Base-by-base conservation (phyloP, 1,140 invertebrate genomes). In the Eueides isabella region DNA sequence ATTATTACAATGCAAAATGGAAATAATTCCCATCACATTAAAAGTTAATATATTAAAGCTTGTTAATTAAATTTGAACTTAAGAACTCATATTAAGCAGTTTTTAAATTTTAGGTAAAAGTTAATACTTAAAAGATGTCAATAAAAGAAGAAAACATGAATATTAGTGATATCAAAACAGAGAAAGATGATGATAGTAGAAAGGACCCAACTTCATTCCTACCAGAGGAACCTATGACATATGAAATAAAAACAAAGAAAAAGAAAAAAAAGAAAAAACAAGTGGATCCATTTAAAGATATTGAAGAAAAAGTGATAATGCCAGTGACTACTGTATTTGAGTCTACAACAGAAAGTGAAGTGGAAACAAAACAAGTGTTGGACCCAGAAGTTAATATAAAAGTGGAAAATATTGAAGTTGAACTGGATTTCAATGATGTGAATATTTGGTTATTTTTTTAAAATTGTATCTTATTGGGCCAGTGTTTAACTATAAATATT, bases 391-490 rank as follows among this genome's bases (percentile, higher is more conserved):
- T 91, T 23, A 88, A 76, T 82, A 91, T 92, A 26, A 92, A 92
- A 71, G 91, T 90, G 19, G 91, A 92, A 71, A 89, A 90, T 80
- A 92, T 92, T 71, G 91, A 92, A 74, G 91, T 92, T 3, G 87
- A 91, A 68, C 80, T 92, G 68, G 88, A 92, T 85, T 90, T 90
- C 77, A 87, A 92, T 85, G 89, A 92, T 87, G 90, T 92, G n/a
- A 75, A 90, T 89, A 88, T 75, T 70, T 19, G 23, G 30, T n/a
- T 41, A 65, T 28, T 48, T 55, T 67, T n/a, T 30, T 14, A n/a
- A 55, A 44, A 11, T 38, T 23, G 2, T 26, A 55, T 19, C 16
- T 1, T 19, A n/a, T 5, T 48, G 16, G 16, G 14, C 14, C n/a
- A 19, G 16, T 48, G 9, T n/a, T n/a, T n/a, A n/a, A n/a, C n/a